Evolutionary conservation across 1,140 invertebrate species (phyloP).

Genomic region (Ladona fulva): DNA sequence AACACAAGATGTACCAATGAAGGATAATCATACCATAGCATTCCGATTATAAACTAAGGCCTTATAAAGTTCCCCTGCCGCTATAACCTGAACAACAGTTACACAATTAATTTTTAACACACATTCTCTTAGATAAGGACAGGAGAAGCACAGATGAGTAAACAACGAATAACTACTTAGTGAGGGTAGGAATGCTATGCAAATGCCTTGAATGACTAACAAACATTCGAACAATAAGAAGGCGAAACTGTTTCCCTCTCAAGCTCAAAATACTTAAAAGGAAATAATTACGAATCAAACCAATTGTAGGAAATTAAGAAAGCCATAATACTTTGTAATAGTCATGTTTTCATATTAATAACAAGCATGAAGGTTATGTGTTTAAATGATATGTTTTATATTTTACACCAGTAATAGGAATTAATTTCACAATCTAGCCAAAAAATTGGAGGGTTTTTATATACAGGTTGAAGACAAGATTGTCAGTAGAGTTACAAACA

Average conservation of each 20-base stretch:
- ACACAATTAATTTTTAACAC: neutral
- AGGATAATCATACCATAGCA: neutral
- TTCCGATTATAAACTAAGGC: neutral
- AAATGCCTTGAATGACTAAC: neutral
- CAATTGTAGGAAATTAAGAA: neutral
- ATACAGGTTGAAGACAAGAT: conserved; percentile 6
- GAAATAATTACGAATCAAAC: neutral
- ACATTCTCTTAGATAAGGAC: neutral
- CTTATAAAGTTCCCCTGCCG: neutral
- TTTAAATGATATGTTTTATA: conserved; percentile 9
- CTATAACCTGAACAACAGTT: neutral
- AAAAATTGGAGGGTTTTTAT: neutral
- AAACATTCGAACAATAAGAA: neutral
- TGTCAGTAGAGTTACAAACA: conserved; percentile 13
- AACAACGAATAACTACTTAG: neutral
- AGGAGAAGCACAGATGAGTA: neutral
- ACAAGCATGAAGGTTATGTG: neutral
- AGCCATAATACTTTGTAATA: neutral
- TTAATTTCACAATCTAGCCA: conserved; percentile 10
- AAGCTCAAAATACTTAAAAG: neutral
- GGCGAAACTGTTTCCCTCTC: neutral
- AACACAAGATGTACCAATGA: neutral
- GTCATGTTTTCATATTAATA: conserved; percentile 8
- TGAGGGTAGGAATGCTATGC: neutral
- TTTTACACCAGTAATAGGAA: conserved; percentile 8